phyloP scores from a whole-genome alignment of 2,113 vertebrate genomes.

The Psittacus erithacus region DNA sequence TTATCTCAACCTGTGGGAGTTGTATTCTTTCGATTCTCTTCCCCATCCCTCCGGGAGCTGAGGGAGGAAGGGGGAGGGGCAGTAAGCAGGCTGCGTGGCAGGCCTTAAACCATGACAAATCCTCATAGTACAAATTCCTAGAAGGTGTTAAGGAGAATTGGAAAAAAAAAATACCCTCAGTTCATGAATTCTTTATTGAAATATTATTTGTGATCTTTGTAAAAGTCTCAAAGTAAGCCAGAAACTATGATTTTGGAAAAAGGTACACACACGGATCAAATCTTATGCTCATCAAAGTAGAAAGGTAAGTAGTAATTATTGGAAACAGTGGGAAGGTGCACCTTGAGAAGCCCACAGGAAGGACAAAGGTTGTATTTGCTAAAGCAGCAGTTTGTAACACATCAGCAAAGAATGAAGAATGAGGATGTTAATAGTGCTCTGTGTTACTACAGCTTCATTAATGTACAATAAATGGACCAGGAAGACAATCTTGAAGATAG shows the following conservation, averaged over 20 bases:
- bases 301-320: not conserved
- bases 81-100: too few species aligned
- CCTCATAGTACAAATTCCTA: not conserved
- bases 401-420: not conserved
- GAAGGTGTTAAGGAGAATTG: not conserved
- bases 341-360: not conserved
- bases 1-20: too few species aligned
- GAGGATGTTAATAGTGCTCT: not conserved
- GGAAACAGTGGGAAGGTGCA: not conserved
- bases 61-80: too few species aligned
- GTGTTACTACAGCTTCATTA: not conserved
- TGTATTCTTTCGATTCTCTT: too few species aligned
- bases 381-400: not conserved
- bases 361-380: not conserved
- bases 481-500: not conserved
- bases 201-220: not conserved
- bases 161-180: not conserved
- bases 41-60: too few species aligned
- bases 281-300: not conserved
- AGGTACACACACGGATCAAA: fast-evolving
- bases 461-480: not conserved
- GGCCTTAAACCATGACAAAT: too few species aligned
- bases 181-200: not conserved
- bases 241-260: not conserved
- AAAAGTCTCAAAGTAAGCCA: not conserved